These are phyloP conservation scores for Epinephelus moara DNA, from an alignment of 2,113 vertebrate genomes.

Conservation along the genomic window DNA sequence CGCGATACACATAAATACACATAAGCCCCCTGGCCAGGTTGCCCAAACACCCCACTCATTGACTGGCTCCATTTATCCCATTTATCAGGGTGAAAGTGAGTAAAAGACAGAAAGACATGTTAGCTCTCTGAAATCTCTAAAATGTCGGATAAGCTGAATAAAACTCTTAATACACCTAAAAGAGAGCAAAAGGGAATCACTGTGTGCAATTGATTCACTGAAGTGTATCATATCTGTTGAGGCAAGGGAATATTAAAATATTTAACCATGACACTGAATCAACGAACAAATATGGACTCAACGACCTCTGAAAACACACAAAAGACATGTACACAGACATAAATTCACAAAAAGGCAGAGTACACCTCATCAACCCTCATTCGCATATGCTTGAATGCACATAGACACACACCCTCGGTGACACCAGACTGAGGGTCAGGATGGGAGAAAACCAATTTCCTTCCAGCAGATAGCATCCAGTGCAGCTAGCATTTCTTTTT, in stretches of 20 bases:
- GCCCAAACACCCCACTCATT: conserved; percentile 39
- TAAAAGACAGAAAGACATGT: conserved; percentile 5
- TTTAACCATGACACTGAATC: conserved; percentile 5
- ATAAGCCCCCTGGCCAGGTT: conserved; percentile 24
- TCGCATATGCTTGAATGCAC: conserved; percentile 29
- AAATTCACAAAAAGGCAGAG: conserved; percentile 1
- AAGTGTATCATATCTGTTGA: not conserved
- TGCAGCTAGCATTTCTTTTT: conserved; percentile 26
- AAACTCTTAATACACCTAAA: not conserved
- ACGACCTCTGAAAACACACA: conserved; percentile 16
- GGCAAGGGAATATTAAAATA: not conserved
- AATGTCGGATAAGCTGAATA: conserved; percentile 3
- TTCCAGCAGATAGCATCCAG: conserved; percentile 43
- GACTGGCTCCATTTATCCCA: conserved; percentile 55
- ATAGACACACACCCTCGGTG: conserved; percentile 6
- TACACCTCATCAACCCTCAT: not conserved
- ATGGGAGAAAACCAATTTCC: conserved; percentile 52
- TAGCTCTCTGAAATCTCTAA: not conserved
- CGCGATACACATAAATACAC: conserved; percentile 41
- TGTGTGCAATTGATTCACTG: not conserved
- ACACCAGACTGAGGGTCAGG: conserved; percentile 25
- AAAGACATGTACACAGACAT: not conserved
- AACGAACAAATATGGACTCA: conserved; percentile 14
- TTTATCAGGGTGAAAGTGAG: conserved; percentile 39
- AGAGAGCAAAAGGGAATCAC: not conserved